Evolutionary conservation across 1,140 invertebrate species (phyloP), one percentile per base, ranked within the genome.

Genomic region (Pentalonia nigronervosa): DNA sequence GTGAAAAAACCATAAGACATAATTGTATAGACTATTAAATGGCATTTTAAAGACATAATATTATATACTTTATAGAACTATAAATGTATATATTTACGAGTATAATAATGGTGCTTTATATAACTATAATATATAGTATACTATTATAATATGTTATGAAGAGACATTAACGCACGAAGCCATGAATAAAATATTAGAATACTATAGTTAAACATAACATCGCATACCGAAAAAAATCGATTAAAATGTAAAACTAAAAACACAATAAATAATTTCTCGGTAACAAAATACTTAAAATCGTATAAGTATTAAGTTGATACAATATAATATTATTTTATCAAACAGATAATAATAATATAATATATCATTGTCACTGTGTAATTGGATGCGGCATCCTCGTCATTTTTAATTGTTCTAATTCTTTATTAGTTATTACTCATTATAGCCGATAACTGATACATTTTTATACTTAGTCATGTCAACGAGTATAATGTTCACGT

Each of bases 121-220:
- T 56, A 8, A 8, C 11, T 30, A 67, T 67, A 67, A 67, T 4
- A 41, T 41, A 41, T 30, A 11, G n/a, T 76, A 76, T 76, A n/a
- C 4, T 76, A 76, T 76, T n/a, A 76, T n/a, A 14, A 76, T 41
- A 41, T 76, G 60, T 17, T 76, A 34, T n/a, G 30, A 4, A n/a
- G 60, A 76, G 60, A 76, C 60, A 76, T 76, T 76, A 76, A 76
- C 60, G 60, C 60, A 76, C 60, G 60, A 76, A 67, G 17, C 60
- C 30, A 76, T 76, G 30, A 76, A 76, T 76, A 76, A 76, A 76
- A n/a, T n/a, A n/a, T n/a, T 76, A 76, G 14, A 76, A 76, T 76
- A n/a, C 60, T 17, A 76, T n/a, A 11, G 30, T 30, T 60, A 50
- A 17, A 20, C 48, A 53, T 4, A 53, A 23, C 50, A 53, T 23